Evolutionary conservation across 92 coral and sea anemone genomes (phyloP), one percentile per base, ranked within the genome.

Genomic region (Nematostella vectensis): DNA sequence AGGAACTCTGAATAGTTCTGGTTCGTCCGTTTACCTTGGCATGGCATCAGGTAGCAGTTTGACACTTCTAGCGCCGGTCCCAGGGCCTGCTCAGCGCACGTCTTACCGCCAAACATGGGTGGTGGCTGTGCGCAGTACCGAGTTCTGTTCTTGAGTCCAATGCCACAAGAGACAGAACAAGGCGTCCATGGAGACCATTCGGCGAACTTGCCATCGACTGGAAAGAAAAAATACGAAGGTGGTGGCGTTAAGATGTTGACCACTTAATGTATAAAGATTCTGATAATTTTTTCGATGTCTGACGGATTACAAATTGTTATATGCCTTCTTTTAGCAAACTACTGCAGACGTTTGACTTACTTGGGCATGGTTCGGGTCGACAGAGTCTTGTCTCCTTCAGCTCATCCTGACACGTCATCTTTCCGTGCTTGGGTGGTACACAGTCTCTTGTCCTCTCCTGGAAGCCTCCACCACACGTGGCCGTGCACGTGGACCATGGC

Each of bases 1-100:
- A n/a, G n/a, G n/a, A n/a, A n/a, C n/a, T n/a, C n/a, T n/a, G n/a
- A n/a, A n/a, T n/a, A n/a, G n/a, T n/a, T n/a, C n/a, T n/a, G n/a
- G n/a, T n/a, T n/a, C n/a, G n/a, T n/a, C n/a, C n/a, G n/a, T n/a
- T 43, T 63, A 93, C 99, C 96, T 71, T 87, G 95, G 52, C 99
- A 93, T 1, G 99, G 99, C 62, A 74, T 83, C 61, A 81, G 62
- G 30, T 87, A 78, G 43, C 99, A 93, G 59, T 70, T 72, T 2
- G 87, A 77, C 0, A 74, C 52, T 63, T 86, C 96, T 42, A 59
- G 45, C 31, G 62, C 73, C 1, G 99, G 77, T 1, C 96, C 99
- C 75, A 81, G 65, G 50, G 43, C 85, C 64, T 85, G 95, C 81
- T 85, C 95, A 13, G 88, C 50, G 67, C 99, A 93, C 3, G 95